Conservation (phyloP, 2,113 vertebrate genomes). For the human region DNA sequence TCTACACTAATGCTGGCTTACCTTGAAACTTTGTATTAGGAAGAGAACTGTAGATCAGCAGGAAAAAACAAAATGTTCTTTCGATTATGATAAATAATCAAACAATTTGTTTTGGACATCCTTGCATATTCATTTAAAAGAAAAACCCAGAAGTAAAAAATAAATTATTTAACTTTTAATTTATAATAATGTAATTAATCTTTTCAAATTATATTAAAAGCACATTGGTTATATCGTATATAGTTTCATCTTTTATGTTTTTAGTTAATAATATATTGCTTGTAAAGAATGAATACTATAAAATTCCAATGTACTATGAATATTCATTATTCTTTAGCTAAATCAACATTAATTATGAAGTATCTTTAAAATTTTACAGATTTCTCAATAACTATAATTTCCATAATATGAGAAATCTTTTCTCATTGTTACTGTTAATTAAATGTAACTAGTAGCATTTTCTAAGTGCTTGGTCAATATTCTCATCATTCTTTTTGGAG, state of each 20-base stretch:
- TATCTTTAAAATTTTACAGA: neutral
- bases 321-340: neutral
- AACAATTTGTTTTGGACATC: neutral
- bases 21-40: neutral
- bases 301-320: neutral
- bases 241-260: neutral
- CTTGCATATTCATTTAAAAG: neutral
- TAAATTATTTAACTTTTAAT: neutral
- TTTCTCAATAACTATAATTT: neutral
- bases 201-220: neutral
- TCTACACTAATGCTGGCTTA: neutral
- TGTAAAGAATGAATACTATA: neutral
- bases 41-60: neutral
- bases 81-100: rapidly evolving
- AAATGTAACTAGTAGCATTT: neutral
- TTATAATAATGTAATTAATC: neutral
- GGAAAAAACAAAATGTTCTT: neutral
- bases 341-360: neutral
- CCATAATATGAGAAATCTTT: neutral
- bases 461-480: neutral
- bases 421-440: neutral
- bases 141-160: neutral
- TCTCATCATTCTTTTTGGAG: neutral
- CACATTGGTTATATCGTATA: neutral
- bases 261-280: neutral